phyloP scores from a whole-genome alignment of 2,888 invertebrate genomes.

The Dolichopus griseipennis region DNA sequence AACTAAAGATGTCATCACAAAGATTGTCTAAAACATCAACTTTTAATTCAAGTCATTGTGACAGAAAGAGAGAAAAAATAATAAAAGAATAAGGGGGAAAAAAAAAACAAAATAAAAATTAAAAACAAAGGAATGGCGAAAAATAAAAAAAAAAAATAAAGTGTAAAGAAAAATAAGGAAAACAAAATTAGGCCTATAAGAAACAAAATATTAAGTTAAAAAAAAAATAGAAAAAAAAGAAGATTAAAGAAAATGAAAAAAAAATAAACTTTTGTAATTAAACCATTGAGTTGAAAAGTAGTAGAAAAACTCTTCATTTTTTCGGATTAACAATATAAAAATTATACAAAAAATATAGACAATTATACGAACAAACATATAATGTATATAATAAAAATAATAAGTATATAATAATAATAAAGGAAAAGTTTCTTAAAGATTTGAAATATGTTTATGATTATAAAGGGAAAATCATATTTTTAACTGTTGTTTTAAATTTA shows the following conservation, averaged over 20 bases:
- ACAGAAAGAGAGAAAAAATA: neutral
- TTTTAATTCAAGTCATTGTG: neutral
- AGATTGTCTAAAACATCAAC: neutral
- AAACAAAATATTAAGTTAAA: neutral
- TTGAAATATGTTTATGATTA: neutral
- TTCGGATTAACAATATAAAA: neutral
- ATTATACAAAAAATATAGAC: neutral
- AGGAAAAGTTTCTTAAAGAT: no score
- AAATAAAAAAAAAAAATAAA: no score
- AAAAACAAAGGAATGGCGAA: no score
- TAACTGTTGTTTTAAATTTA: no score
- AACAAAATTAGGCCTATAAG: neutral
- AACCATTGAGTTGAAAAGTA: constrained; percentile 1
- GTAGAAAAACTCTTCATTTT: neutral
- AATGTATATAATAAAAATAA: neutral
- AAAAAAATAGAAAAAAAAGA: neutral
- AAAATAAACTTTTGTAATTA: neutral
- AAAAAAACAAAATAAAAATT: neutral
- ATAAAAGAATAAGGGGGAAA: neutral
- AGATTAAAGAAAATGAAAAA: neutral
- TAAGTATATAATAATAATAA: neutral
- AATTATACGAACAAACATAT: no score
- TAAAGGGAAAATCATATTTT: neutral
- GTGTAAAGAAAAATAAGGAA: neutral
- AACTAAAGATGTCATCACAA: neutral